Conservation (phyloP, 2,113 vertebrate species). For the Prunella fulvescens region DNA sequence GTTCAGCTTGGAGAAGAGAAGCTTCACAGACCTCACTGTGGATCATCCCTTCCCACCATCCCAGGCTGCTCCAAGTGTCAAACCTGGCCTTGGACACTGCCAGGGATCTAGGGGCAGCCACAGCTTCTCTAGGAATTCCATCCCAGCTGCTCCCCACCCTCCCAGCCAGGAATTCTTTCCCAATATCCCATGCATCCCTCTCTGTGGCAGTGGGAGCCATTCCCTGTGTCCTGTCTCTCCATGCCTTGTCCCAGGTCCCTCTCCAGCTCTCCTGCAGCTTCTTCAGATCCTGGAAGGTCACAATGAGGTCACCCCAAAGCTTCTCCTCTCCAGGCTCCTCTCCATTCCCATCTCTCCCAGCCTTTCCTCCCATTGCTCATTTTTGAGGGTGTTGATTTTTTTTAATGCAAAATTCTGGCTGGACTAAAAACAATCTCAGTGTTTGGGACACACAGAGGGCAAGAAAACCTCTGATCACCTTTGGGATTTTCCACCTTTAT, state of each 20-base stretch:
- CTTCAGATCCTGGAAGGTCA: background rate
- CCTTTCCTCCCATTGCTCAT: background rate
- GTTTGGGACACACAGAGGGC: background rate
- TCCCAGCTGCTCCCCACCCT: too few relatives aligned
- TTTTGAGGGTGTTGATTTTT: fast-evolving
- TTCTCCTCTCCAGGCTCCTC: background rate
- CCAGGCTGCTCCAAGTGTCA: background rate
- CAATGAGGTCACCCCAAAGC: background rate
- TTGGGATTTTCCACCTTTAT: background rate
- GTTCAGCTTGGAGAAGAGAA: background rate
- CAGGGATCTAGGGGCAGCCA: background rate
- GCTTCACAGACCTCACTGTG: background rate
- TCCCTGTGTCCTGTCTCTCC: background rate
- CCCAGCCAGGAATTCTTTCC: background rate
- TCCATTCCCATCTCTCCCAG: background rate
- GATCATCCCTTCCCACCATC: background rate
- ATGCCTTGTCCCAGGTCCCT: background rate
- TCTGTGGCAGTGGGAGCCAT: background rate
- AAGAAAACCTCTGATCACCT: background rate
- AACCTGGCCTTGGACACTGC: background rate
- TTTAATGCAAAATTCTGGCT: fast-evolving
- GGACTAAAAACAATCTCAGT: background rate
- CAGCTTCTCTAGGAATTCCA: background rate
- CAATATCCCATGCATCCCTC: background rate
- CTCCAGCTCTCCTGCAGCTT: fast-evolving